phyloP scores from a whole-genome alignment of 2,797 vertebrate genomes.

The Pipistrellus nathusii region DNA sequence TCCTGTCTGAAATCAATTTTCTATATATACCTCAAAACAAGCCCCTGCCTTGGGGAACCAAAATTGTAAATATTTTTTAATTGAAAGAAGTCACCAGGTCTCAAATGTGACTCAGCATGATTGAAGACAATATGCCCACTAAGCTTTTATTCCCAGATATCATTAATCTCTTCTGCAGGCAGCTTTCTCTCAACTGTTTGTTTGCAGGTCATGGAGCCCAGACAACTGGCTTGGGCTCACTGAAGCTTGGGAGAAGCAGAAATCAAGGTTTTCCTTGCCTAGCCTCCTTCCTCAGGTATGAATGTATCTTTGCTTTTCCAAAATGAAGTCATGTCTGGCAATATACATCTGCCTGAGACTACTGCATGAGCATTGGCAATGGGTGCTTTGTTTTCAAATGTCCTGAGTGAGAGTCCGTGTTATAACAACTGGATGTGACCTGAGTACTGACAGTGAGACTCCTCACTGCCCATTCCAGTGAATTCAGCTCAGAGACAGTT shows the following conservation, averaged over 20 bases:
- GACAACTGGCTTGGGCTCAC: neutral
- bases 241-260: neutral
- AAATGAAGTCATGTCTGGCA: neutral
- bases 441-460: neutral
- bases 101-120: neutral
- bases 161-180: neutral
- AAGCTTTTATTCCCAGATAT: neutral
- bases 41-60: neutral
- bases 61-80: neutral
- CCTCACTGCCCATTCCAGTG: neutral
- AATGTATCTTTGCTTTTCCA: neutral
- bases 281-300: neutral
- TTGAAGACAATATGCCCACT: neutral
- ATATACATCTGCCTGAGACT: neutral
- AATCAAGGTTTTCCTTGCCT: neutral
- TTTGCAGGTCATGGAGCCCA: neutral
- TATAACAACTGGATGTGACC: neutral
- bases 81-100: neutral
- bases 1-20: no score
- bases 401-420: neutral
- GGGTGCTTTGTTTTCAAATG: neutral
- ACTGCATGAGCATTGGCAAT: no score
- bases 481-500: neutral
- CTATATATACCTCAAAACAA: neutral
- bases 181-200: neutral